Percentiles rank a stretch among this genome's conserved stretches.
phyloP scores from a whole-genome alignment of 35 echinoderm and acorn worm genomes.

The Heliocidaris tuberculata region DNA sequence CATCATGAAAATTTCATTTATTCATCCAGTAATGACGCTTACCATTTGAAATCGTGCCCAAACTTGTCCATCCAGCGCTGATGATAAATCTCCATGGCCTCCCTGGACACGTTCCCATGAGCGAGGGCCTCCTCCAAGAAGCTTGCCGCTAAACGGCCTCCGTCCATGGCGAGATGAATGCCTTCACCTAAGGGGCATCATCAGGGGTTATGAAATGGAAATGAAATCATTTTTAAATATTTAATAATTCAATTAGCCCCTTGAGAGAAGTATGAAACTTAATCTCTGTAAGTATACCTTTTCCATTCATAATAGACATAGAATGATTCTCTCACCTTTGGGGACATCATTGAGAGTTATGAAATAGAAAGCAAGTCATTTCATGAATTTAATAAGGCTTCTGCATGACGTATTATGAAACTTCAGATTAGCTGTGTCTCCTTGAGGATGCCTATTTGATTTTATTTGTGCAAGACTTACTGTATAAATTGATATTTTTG shows the following conservation, averaged over 20 bases:
- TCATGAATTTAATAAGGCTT: background rate
- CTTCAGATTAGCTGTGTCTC: background rate
- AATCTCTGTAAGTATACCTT: too few relatives aligned
- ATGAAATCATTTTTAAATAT: too few relatives aligned
- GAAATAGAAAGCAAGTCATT: background rate
- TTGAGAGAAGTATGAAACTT: too few relatives aligned
- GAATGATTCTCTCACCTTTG: slow-evolving; percentile 28
- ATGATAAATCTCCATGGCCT: slow-evolving; percentile 54
- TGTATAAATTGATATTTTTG: background rate
- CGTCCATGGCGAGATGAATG: slow-evolving; percentile 56
- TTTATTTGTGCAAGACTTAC: background rate
- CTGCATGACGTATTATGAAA: background rate
- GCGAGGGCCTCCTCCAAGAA: slow-evolving; percentile 34
- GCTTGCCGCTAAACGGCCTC: slow-evolving; percentile 33
- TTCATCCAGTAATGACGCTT: background rate
- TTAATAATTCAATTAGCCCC: too few relatives aligned
- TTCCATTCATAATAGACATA: too few relatives aligned
- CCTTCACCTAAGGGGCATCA: slow-evolving; percentile 36
- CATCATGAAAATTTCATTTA: background rate
- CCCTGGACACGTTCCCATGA: slow-evolving; percentile 47
- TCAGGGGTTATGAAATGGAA: background rate
- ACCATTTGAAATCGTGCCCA: slow-evolving; percentile 53
- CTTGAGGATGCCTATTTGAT: background rate
- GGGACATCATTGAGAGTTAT: background rate
- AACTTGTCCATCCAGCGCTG: slow-evolving; percentile 53